phyloP scores from a whole-genome alignment of 2,888 invertebrate species.

The Amiota communis region DNA sequence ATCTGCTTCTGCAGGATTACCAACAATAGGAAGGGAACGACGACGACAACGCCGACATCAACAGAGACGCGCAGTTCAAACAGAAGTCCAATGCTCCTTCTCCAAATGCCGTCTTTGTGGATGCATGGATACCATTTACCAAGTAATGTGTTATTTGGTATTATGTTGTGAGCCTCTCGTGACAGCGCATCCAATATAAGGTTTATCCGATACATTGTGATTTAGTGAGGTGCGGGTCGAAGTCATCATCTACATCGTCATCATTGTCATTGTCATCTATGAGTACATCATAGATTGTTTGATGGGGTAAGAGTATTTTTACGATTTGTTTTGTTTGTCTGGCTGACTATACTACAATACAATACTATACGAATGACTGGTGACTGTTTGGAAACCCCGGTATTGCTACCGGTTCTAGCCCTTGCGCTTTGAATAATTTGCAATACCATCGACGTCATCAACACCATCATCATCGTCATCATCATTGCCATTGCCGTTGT shows the following conservation, averaged over 20 bases:
- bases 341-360: conserved; percentile 13
- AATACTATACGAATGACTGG: conserved; percentile 26
- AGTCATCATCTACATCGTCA: neutral
- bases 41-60: neutral
- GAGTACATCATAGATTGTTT: conserved; percentile 50
- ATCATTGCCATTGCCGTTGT: neutral
- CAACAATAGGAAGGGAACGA: neutral
- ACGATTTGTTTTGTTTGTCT: conserved; percentile 62
- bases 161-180: neutral
- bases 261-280: conserved; percentile 27
- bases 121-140: neutral
- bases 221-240: neutral
- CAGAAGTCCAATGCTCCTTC: neutral
- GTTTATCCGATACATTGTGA: neutral
- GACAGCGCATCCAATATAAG: neutral
- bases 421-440: conserved; percentile 15
- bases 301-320: conserved; percentile 42
- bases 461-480: neutral
- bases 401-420: neutral
- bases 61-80: too few species aligned
- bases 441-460: conserved; percentile 12
- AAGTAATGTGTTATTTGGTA: neutral
- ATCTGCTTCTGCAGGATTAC: neutral
- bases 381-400: neutral
- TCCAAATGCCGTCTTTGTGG: neutral